phyloP scores from a whole-genome alignment of 2,797 vertebrate species.

The Manis crassicaudata region DNA sequence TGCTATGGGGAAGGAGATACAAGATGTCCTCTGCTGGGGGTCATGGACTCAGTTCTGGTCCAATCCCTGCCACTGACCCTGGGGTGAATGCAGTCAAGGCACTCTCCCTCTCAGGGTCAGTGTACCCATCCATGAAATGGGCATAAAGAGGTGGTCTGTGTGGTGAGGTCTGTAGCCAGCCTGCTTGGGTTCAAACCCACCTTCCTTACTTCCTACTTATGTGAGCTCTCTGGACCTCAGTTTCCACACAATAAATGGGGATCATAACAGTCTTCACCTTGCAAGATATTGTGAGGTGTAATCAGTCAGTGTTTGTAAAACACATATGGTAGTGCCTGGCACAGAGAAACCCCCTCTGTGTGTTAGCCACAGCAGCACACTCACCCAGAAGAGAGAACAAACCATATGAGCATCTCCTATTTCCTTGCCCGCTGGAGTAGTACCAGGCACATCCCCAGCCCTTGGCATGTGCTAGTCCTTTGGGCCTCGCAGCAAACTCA shows the following conservation, averaged over 20 bases:
- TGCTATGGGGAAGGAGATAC: background rate
- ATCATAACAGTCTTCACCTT: background rate
- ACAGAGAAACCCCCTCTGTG: background rate
- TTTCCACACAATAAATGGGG: background rate
- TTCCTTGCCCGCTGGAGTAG: background rate
- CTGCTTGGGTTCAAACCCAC: background rate
- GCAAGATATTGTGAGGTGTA: background rate
- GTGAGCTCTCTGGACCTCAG: background rate
- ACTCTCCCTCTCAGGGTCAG: too few relatives aligned
- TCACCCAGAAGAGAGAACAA: background rate
- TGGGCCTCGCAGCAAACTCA: background rate
- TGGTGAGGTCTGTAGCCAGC: background rate
- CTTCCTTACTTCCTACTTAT: background rate
- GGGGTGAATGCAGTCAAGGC: too few relatives aligned
- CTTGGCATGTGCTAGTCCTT: background rate
- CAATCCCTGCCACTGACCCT: background rate
- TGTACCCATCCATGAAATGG: background rate
- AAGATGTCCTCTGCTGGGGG: background rate
- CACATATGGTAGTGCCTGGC: rapidly evolving
- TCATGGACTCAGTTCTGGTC: background rate
- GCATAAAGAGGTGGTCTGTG: background rate
- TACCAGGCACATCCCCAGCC: rapidly evolving
- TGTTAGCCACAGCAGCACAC: too few relatives aligned
- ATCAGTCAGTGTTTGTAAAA: background rate
- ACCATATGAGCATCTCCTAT: rapidly evolving